phyloP scores from a whole-genome alignment of 2,113 vertebrate species.

The Hyla sarda region DNA sequence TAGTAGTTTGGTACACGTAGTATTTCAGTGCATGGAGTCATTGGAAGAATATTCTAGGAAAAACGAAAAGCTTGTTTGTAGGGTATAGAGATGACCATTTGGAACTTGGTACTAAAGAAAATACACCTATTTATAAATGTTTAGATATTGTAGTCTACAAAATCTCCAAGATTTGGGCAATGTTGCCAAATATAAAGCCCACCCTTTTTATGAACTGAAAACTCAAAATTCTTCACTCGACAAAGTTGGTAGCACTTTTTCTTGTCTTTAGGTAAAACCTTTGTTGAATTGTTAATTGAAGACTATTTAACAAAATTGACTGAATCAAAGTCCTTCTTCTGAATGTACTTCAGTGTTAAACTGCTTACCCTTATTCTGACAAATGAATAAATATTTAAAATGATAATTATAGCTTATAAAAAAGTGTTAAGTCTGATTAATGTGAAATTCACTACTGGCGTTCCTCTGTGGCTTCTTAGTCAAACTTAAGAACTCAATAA shows the following conservation, averaged over 20 bases:
- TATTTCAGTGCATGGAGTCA: too few relatives aligned
- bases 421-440: conserved; percentile 69
- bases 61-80: too few relatives aligned
- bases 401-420: conserved; percentile 7
- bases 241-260: not conserved
- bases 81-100: too few relatives aligned
- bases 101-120: too few relatives aligned
- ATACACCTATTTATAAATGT: too few relatives aligned
- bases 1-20: too few relatives aligned
- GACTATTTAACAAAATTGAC: conserved; percentile 59
- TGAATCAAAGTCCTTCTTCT: conserved; percentile 60
- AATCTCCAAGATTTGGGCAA: too few relatives aligned
- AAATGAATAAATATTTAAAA: conserved; percentile 35
- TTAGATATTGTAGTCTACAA: too few relatives aligned
- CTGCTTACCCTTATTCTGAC: not conserved
- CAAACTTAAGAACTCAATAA: conserved; percentile 66
- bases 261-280: conserved; percentile 36
- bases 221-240: not conserved
- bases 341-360: not conserved
- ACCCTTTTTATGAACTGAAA: not conserved
- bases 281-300: conserved; percentile 62
- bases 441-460: conserved; percentile 66
- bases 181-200: too few relatives aligned
- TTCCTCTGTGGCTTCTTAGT: conserved; percentile 65
- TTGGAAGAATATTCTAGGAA: too few relatives aligned